Percentiles rank a stretch among this genome's conserved stretches.
phyloP scores from a whole-genome alignment of 2,888 invertebrate genomes.

The Athalia rosae region DNA sequence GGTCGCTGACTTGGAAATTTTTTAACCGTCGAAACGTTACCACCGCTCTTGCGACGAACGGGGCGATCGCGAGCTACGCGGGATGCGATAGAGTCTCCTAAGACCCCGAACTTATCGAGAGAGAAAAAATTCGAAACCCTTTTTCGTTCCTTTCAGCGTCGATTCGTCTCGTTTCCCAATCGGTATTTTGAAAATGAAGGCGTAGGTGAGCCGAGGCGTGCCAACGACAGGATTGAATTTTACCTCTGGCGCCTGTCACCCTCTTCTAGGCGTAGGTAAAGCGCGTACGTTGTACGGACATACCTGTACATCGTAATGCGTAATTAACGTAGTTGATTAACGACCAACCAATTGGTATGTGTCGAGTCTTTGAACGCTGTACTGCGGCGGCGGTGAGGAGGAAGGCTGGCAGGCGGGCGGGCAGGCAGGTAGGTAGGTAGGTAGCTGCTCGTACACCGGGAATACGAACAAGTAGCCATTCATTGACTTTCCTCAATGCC shows the following conservation, averaged over 20 bases:
- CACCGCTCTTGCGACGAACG: background rate
- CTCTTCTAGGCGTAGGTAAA: background rate
- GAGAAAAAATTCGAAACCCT: background rate
- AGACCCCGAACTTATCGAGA: too few relatives aligned
- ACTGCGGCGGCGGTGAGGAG: constrained; percentile 9
- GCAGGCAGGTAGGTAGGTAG: too few relatives aligned
- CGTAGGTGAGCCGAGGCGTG: background rate
- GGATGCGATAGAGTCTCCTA: too few relatives aligned
- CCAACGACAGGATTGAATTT: constrained; percentile 33
- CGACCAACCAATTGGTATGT: constrained; percentile 33
- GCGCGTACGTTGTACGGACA: background rate
- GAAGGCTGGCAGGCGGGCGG: background rate
- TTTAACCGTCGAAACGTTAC: constrained; percentile 24
- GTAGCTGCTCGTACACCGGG: too few relatives aligned
- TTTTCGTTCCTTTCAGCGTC: background rate
- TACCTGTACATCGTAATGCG: constrained; percentile 1
- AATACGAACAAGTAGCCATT: too few relatives aligned
- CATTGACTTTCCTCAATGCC: too few relatives aligned
- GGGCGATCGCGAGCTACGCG: background rate
- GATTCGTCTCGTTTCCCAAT: constrained; percentile 34
- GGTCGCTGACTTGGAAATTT: constrained; percentile 15
- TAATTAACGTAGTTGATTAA: constrained; percentile 42
- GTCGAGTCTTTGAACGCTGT: constrained; percentile 24
- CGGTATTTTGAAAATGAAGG: constrained; percentile 41
- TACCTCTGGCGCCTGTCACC: constrained; percentile 41